These are phyloP conservation scores for Stratiomys singularior DNA, from an alignment of 2,888 invertebrate species.

Conservation along the genomic window DNA sequence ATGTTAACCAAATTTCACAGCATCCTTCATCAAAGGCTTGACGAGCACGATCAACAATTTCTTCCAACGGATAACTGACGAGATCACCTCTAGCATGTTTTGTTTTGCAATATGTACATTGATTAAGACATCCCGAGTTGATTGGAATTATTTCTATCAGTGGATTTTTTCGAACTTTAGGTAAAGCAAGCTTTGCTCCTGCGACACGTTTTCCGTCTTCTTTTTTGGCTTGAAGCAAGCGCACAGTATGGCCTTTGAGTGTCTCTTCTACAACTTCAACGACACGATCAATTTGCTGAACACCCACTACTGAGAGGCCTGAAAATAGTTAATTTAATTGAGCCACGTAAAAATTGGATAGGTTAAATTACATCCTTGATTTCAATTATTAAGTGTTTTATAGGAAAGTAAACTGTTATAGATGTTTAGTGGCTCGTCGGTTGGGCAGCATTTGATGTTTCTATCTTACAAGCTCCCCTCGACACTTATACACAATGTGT, in stretches of 20 bases:
- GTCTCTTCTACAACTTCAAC: conserved; percentile 99
- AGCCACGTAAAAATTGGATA: too few species aligned
- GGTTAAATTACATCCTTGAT: too few species aligned
- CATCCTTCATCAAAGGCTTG: conserved; percentile 94
- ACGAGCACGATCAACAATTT: conserved; percentile 86
- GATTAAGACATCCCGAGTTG: conserved; percentile 96
- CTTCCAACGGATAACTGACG: conserved; percentile 91
- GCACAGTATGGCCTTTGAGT: conserved; percentile 86
- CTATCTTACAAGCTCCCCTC: too few species aligned
- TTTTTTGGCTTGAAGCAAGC: conserved; percentile 84
- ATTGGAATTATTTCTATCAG: conserved; percentile 97
- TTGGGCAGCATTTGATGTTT: too few species aligned
- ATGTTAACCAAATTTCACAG: conserved; percentile 96
- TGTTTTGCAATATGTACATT: conserved; percentile 99
- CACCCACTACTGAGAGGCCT: conserved; percentile 94
- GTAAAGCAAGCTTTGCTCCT: conserved; percentile 87
- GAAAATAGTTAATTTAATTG: not conserved
- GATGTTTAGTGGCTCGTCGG: too few species aligned
- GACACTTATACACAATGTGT: too few species aligned
- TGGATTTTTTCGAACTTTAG: conserved; percentile 95
- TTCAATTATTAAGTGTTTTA: too few species aligned
- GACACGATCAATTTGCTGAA: conserved; percentile 97
- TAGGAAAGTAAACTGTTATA: too few species aligned
- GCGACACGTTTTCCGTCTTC: conserved; percentile 81
- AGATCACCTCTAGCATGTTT: conserved; percentile 97